Conservation (phyloP, 2,888 invertebrate genomes). For the Odontothrips loti region DNA sequence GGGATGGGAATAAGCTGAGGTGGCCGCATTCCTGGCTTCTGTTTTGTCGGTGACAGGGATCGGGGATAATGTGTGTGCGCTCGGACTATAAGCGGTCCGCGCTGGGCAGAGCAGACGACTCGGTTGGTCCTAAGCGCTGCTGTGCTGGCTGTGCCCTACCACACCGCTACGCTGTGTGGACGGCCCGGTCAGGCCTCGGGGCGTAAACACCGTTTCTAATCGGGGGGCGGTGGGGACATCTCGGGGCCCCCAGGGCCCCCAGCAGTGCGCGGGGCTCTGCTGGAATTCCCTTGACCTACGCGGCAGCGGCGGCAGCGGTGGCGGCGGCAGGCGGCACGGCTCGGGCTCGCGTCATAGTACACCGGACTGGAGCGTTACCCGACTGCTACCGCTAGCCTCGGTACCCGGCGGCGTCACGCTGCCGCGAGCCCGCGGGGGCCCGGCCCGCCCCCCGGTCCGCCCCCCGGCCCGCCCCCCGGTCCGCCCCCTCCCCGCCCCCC, state of each 20-base stretch:
- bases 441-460: not conserved
- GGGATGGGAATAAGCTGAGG: too few relatives aligned
- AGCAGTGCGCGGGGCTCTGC: not conserved
- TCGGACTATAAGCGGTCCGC: too few relatives aligned
- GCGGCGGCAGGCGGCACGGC: not conserved
- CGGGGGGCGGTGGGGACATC: not conserved
- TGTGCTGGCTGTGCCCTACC: too few relatives aligned
- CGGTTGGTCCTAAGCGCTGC: too few relatives aligned
- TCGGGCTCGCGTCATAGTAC: not conserved
- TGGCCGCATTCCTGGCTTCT: too few relatives aligned
- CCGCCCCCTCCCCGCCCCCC: not conserved
- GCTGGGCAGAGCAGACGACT: too few relatives aligned
- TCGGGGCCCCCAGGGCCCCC: not conserved
- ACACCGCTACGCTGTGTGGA: too few relatives aligned
- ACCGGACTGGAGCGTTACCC: not conserved
- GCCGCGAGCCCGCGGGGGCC: not conserved
- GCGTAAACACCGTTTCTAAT: slow-evolving; percentile 15
- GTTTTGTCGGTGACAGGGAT: too few relatives aligned
- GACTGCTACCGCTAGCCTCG: not conserved
- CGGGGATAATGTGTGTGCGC: too few relatives aligned
- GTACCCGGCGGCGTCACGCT: not conserved
- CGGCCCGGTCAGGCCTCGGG: not conserved
- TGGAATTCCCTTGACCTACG: not conserved
- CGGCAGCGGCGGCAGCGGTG: not conserved
- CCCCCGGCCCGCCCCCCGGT: not conserved